Conservation (phyloP, 2,797 vertebrate genomes). For the Muscicapa striata region DNA sequence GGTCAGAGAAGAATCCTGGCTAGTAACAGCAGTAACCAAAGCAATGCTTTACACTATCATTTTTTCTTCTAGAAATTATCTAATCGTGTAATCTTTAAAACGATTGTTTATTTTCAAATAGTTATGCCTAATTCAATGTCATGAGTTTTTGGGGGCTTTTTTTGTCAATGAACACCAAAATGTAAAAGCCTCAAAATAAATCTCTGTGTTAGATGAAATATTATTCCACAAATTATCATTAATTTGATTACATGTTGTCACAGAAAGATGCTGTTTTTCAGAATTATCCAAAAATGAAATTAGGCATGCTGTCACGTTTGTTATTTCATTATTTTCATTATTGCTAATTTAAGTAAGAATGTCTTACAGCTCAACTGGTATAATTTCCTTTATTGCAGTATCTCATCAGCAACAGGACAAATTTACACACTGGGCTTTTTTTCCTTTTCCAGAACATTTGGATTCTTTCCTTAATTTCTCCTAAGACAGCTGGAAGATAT, state of each 20-base stretch:
- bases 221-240: not conserved
- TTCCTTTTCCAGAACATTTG: not conserved
- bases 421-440: not conserved
- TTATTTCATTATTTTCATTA: not conserved
- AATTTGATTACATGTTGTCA: not conserved
- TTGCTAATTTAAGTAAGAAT: not conserved
- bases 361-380: not conserved
- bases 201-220: not conserved
- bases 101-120: not conserved
- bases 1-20: not conserved
- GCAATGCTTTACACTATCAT: not conserved
- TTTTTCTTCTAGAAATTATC: not conserved
- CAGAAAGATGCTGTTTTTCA: not conserved
- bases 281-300: not conserved
- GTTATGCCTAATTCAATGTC: not conserved
- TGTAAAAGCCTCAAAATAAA: not conserved
- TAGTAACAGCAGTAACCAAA: not conserved
- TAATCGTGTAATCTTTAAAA: not conserved
- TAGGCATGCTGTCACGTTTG: not conserved
- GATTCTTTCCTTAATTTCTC: not conserved
- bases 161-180: not conserved
- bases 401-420: not conserved
- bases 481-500: not conserved
- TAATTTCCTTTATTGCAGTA: not conserved
- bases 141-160: not conserved